Evolutionary conservation across 2,797 vertebrate genomes (phyloP).

Genomic region (Notolepis coatsorum): DNA sequence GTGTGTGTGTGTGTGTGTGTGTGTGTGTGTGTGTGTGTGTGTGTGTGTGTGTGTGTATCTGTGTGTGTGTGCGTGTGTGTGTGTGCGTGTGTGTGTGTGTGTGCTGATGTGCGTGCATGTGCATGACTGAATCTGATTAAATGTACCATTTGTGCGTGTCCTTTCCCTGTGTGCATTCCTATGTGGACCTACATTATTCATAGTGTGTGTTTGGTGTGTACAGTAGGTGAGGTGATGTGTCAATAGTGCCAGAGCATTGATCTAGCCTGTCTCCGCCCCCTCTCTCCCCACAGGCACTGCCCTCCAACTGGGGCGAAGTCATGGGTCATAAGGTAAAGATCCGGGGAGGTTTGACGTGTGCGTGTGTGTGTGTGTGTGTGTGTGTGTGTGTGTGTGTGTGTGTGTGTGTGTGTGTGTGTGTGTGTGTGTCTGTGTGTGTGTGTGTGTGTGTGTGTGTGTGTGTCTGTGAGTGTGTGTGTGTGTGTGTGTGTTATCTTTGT

Average conservation of each 20-base stretch:
- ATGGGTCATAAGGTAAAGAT: constrained; percentile 65
- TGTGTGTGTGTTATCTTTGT: background rate
- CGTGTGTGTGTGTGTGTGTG: constrained; percentile 1
- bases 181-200: too few species aligned
- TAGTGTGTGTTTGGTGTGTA: constrained; percentile 44
- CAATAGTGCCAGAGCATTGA: constrained; percentile 58
- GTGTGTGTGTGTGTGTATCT: background rate
- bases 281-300: constrained; percentile 55
- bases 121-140: too few species aligned
- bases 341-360: constrained; percentile 23
- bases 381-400: background rate
- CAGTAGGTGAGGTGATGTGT: constrained; percentile 50
- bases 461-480: constrained; percentile 5
- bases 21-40: background rate
- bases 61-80: background rate
- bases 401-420: constrained; percentile 7
- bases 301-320: constrained; percentile 66
- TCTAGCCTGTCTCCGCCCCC: constrained; percentile 45
- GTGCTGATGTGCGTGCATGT: constrained; percentile 1
- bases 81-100: constrained; percentile 1
- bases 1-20: background rate
- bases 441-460: background rate
- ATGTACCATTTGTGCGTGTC: too few species aligned
- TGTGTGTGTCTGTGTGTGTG: constrained; percentile 1
- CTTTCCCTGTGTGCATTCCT: too few species aligned